Evolutionary conservation across 2,888 invertebrate genomes (phyloP).

Genomic region (Thysanoteuthis rhombus): DNA sequence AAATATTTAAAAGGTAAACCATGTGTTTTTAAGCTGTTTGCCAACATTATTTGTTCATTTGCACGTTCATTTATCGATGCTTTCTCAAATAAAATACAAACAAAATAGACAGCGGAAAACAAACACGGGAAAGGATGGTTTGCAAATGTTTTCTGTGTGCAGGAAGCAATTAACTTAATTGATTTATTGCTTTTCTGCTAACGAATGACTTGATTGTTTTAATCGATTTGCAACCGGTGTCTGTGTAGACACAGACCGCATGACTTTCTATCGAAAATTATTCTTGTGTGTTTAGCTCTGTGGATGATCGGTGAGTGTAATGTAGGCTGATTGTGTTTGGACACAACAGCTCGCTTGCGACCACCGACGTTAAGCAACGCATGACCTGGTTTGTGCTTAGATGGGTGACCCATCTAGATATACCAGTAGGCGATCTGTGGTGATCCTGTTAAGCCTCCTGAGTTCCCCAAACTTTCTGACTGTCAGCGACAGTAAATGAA

Average conservation of each 20-base stretch:
- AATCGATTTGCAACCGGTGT: neutral
- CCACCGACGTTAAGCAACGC: too few relatives aligned
- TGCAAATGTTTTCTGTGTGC: neutral
- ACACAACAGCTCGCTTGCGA: too few relatives aligned
- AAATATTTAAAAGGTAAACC: neutral
- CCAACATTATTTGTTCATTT: neutral
- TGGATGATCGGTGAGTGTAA: too few relatives aligned
- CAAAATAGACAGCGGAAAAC: neutral
- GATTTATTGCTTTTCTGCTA: neutral
- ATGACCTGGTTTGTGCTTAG: too few relatives aligned
- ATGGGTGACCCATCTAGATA: too few relatives aligned
- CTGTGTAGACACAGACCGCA: neutral
- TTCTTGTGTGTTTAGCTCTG: neutral
- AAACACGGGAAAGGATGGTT: neutral
- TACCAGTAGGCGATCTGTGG: too few relatives aligned
- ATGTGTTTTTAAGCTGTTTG: neutral
- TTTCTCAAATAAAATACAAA: neutral
- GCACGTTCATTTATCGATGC: neutral
- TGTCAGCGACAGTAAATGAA: too few relatives aligned
- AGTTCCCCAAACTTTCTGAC: too few relatives aligned
- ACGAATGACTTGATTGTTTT: neutral
- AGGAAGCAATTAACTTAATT: slow-evolving; percentile 12
- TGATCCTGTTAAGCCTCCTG: too few relatives aligned
- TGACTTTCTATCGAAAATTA: neutral
- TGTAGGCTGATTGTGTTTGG: too few relatives aligned